These are phyloP conservation scores for Eubasilissa splendida DNA, from an alignment of 2,888 invertebrate genomes.

Conservation along the genomic window DNA sequence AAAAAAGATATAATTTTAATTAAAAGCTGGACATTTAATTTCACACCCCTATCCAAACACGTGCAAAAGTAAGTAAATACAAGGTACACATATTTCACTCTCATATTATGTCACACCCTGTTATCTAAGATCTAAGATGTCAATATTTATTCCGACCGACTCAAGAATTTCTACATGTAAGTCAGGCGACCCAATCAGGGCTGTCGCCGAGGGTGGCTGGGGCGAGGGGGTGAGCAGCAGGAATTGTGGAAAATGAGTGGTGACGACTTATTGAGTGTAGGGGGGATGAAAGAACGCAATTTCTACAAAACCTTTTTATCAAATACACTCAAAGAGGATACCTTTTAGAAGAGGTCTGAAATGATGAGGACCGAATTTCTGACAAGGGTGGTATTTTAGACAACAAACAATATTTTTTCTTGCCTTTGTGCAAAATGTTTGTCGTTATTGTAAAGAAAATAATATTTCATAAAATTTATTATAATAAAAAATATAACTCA, in stretches of 20 bases:
- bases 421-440: background rate
- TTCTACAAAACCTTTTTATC: constrained; percentile 49
- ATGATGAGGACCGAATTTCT: background rate
- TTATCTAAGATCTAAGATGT: constrained; percentile 6
- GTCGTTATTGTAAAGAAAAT: background rate
- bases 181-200: constrained; percentile 39
- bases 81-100: too few species aligned
- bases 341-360: constrained; percentile 23
- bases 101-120: too few species aligned
- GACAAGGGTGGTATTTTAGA: background rate
- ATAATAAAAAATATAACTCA: too few species aligned
- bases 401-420: background rate
- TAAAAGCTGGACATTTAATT: too few species aligned
- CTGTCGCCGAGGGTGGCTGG: background rate
- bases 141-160: constrained; percentile 51
- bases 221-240: background rate
- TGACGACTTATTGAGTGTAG: background rate
- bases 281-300: constrained; percentile 36
- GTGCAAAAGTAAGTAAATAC: too few species aligned
- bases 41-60: too few species aligned
- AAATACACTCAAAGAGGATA: constrained; percentile 48
- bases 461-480: too few species aligned
- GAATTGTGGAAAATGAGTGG: background rate
- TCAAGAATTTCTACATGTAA: constrained; percentile 31
- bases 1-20: too few species aligned